Conservation (phyloP, 2,797 vertebrate species). For the Carduelis carduelis region DNA sequence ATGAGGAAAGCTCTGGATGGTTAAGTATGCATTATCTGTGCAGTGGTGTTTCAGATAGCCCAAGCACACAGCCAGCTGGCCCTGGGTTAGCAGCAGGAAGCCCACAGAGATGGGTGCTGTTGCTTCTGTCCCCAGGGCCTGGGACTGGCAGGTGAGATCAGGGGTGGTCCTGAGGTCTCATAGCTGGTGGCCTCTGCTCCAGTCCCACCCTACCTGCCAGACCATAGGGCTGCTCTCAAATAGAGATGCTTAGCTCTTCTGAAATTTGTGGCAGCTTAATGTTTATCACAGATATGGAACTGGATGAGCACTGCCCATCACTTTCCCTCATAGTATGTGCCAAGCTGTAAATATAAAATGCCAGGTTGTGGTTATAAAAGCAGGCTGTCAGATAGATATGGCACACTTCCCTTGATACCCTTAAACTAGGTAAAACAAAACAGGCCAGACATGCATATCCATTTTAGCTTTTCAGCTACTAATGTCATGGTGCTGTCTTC, state of each 20-base stretch:
- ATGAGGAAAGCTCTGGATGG: neutral
- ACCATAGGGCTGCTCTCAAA: neutral
- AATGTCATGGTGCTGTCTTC: neutral
- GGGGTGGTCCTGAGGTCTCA: neutral
- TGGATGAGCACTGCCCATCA: neutral
- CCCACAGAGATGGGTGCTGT: neutral
- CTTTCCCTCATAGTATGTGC: neutral
- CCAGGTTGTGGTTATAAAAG: slow-evolving; percentile 8
- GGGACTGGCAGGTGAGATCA: fast-evolving
- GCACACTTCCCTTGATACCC: neutral
- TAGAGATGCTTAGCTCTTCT: neutral
- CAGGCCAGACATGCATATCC: neutral
- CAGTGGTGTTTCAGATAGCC: neutral
- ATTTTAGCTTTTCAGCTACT: neutral
- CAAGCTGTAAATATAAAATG: neutral
- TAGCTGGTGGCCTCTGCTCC: neutral
- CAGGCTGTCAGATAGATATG: neutral
- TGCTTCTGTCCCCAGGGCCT: neutral
- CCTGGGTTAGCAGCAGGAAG: neutral
- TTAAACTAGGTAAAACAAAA: neutral
- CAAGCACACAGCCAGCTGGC: neutral
- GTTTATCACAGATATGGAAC: neutral
- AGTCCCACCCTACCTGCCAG: neutral
- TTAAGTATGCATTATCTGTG: neutral
- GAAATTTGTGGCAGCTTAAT: neutral